These are phyloP conservation scores for Lithophane socia DNA, from an alignment of 2,888 invertebrate species.

Conservation along the genomic window DNA sequence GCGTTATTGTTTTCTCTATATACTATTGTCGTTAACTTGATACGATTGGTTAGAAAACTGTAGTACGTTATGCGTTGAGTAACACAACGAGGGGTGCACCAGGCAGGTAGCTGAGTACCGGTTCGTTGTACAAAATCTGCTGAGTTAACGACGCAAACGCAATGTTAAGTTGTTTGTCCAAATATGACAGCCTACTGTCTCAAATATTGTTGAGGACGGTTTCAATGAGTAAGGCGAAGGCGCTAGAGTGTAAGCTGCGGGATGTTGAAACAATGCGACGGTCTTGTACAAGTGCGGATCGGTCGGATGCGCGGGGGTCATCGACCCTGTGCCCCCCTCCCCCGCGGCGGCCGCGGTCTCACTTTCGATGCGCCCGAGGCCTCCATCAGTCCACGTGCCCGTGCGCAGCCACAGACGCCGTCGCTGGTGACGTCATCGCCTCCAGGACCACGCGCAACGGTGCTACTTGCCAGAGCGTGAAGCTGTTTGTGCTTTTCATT, in stretches of 20 bases:
- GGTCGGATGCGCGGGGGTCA: conserved; percentile 87
- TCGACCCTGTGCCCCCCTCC: conserved; percentile 79
- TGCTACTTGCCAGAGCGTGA: conserved; percentile 78
- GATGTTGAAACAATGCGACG: conserved; percentile 87
- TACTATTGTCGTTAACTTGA: conserved; percentile 13
- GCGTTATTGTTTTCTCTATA: conserved; percentile 42
- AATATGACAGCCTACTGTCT: conserved; percentile 63
- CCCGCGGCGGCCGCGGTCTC: conserved; percentile 81
- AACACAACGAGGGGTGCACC: conserved; percentile 19
- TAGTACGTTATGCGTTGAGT: conserved; percentile 16
- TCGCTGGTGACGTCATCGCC: conserved; percentile 84
- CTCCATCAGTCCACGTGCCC: conserved; percentile 86
- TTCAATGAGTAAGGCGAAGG: conserved; percentile 74
- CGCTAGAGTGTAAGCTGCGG: conserved; percentile 73
- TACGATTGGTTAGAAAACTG: conserved; percentile 12
- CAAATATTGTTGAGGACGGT: conserved; percentile 71
- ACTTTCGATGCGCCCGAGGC: conserved; percentile 88
- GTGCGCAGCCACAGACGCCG: conserved; percentile 80
- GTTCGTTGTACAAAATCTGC: conserved; percentile 41
- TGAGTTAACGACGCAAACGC: conserved; percentile 53
- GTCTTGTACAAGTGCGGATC: conserved; percentile 88
- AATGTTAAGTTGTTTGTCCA: conserved; percentile 62
- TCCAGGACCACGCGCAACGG: conserved; percentile 79
- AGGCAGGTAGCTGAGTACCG: conserved; percentile 14
- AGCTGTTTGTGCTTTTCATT: conserved; percentile 83